A percentile compares a stretch with the other conserved stretches of the same genome.
Conservation (phyloP, 2,888 invertebrate species). For the Caenorhabditis parvicauda region DNA sequence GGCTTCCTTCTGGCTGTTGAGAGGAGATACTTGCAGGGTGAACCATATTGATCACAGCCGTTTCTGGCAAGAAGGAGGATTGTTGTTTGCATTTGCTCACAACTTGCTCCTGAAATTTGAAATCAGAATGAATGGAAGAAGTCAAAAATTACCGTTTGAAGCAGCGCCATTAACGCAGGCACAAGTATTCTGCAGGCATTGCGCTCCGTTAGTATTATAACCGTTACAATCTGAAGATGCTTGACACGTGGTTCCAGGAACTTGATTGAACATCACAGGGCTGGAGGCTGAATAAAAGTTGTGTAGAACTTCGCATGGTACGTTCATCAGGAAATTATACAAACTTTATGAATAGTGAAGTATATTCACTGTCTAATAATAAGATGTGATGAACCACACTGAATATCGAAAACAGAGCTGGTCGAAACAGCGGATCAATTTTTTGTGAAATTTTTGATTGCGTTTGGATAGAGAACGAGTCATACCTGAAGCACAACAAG, state of each 20-base stretch:
- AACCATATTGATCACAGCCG: conserved; percentile 59
- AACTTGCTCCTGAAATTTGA: conserved; percentile 37
- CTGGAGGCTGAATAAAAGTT: too few species aligned
- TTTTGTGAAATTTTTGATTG: background rate
- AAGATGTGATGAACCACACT: too few species aligned
- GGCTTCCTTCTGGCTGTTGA: conserved; percentile 54
- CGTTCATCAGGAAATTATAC: too few species aligned
- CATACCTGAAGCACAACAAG: conserved; percentile 49
- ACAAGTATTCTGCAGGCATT: conserved; percentile 50
- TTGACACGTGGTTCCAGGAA: conserved; percentile 52
- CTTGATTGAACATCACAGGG: conserved; percentile 27
- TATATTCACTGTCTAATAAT: too few species aligned
- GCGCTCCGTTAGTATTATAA: conserved; percentile 38
- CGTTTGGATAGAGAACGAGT: too few species aligned
- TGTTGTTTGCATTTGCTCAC: conserved; percentile 39
- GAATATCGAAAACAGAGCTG: conserved; percentile 10
- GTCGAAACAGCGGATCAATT: conserved; percentile 5
- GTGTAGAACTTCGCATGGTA: too few species aligned
- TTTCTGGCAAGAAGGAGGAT: conserved; percentile 44
- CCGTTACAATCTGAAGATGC: conserved; percentile 54
- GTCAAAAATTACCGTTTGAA: conserved; percentile 38
- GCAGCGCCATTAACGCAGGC: conserved; percentile 46
- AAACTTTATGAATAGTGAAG: too few species aligned
- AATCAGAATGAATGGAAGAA: background rate
- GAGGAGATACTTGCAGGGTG: conserved; percentile 47